A percentile compares a stretch with the other conserved stretches of the same genome.
Conservation (phyloP, 2,113 vertebrate genomes). For the Chaetodon auriga region DNA sequence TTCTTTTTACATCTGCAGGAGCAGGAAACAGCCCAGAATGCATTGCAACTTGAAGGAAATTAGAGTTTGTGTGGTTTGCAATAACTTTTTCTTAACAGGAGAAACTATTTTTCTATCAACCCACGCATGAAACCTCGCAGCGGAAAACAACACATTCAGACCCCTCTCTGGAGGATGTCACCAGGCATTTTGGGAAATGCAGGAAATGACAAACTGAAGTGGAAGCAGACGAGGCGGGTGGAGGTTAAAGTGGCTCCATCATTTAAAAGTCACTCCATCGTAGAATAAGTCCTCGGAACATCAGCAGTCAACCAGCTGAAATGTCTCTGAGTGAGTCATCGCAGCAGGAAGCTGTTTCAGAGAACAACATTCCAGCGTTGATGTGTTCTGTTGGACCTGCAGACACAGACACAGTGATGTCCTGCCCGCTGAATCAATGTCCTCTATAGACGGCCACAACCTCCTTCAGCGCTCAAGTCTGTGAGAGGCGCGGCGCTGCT, state of each 20-base stretch:
- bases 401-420: slow-evolving; percentile 13
- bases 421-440: slow-evolving; percentile 35
- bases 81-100: neutral
- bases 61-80: neutral
- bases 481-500: slow-evolving; percentile 2
- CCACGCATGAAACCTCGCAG: neutral
- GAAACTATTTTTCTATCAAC: neutral
- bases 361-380: neutral
- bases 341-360: neutral
- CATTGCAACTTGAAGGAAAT: neutral
- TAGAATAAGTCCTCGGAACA: neutral
- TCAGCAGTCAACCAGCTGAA: neutral
- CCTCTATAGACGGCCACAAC: slow-evolving; percentile 13
- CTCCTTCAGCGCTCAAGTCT: slow-evolving; percentile 10
- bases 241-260: neutral
- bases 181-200: neutral
- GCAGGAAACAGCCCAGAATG: neutral
- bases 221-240: neutral
- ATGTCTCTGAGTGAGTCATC: neutral
- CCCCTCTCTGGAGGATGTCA: neutral
- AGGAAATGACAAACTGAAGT: slow-evolving; percentile 1
- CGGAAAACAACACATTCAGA: neutral
- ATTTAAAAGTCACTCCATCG: neutral
- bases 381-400: neutral
- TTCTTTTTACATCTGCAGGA: neutral